Conservation (phyloP, 64 coral and sea anemone species). For the Anthopleura sola region DNA sequence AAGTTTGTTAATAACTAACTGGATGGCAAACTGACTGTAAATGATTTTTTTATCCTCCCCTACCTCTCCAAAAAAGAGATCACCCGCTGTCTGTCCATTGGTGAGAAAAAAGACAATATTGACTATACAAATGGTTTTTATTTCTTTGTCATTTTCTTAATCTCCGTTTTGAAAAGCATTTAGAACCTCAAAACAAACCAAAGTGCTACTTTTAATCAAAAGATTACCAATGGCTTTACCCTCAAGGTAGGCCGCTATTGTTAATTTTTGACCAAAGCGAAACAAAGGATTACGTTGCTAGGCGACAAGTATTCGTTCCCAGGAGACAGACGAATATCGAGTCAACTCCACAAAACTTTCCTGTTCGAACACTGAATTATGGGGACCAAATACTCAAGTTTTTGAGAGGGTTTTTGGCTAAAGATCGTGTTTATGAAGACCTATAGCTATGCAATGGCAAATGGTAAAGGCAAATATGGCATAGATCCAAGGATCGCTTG, state of each 20-base stretch:
- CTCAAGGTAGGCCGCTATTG: slow-evolving; percentile 1
- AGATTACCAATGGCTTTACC: neutral
- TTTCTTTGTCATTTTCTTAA: neutral
- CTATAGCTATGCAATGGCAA: slow-evolving; percentile 71
- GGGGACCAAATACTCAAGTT: neutral
- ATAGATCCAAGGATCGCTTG: slow-evolving; percentile 62
- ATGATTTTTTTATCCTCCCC: too few species aligned
- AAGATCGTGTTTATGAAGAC: slow-evolving; percentile 33
- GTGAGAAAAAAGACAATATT: too few species aligned
- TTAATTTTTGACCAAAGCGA: neutral
- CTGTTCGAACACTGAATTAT: neutral
- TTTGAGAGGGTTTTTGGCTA: neutral
- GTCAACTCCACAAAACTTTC: slow-evolving; percentile 4
- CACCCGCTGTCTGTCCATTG: neutral
- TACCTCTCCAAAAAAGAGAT: too few species aligned
- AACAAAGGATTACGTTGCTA: slow-evolving; percentile 41
- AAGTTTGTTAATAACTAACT: too few species aligned
- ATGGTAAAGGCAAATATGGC: slow-evolving; percentile 51
- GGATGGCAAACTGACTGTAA: too few species aligned
- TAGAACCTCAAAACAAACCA: neutral
- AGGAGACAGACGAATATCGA: slow-evolving; percentile 32
- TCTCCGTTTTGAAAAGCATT: neutral
- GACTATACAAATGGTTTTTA: neutral
- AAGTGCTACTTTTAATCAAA: slow-evolving; percentile 1
- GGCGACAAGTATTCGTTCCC: slow-evolving; percentile 34